Base-by-base conservation (phyloP, 2,113 vertebrate genomes). In the Carettochelys insculpta region DNA sequence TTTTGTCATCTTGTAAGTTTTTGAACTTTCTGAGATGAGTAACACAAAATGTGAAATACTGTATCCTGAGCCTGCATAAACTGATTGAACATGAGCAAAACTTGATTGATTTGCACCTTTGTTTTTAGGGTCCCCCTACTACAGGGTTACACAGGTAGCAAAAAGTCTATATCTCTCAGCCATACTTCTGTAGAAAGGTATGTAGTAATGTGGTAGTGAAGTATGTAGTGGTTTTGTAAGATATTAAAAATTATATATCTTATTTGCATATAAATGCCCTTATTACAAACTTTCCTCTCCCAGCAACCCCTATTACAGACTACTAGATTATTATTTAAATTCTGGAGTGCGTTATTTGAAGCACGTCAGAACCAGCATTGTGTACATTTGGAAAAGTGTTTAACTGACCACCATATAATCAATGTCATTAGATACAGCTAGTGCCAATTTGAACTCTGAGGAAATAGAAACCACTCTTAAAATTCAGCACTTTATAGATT, bases 91-190 rank as follows among this genome's bases (percentile, higher is more conserved):
- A 54, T 86, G 34, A 93, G 77, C 41, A 19, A 78, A 80, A 56
- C 51, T 9, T 77, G 20, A 93, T 92, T 92, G 73, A 84, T 92
- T 88, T 95, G 45, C 61, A 61, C 38, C 92, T 93, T 90, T 92
- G 38, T 93, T 77, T 89, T 94, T 92, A 92, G 86, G 73, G 47
- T 88, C 83, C 85, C 80, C 16, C 73, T 65, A 87, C 81, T 78
- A 92, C 52, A 88, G 50, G 48, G 51, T 92, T 56, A 76, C 0
- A 3, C 83, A 95, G 91, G 54, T 83, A 92, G 51, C 52, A 86
- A 90, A 92, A 82, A 85, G 82, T 56, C n/a, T 56, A 3, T 38
- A 12, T 83, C 68, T 77, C 68, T 87, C 77, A 94, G 68, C 68
- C 38, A 1, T 65, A 53, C 68, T 77, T 48, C 77, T 53, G 51